Conservation (phyloP, 2,113 vertebrate genomes). For the Tiliqua scincoides region DNA sequence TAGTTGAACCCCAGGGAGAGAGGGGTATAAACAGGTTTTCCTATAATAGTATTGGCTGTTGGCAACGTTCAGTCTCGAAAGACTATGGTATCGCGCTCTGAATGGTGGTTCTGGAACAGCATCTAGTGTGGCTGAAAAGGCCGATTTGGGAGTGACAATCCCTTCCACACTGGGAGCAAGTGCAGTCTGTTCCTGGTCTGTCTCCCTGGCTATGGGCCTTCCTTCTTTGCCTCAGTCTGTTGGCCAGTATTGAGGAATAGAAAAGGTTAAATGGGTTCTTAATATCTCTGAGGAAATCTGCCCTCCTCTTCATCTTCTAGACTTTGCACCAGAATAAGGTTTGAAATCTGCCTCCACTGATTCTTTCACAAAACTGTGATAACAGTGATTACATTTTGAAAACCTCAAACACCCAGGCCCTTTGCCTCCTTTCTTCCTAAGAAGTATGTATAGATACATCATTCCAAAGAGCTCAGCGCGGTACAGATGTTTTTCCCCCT, state of each 20-base stretch:
- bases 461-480: background rate
- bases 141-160: too few relatives aligned
- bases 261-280: background rate
- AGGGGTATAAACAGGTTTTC: background rate
- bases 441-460: background rate
- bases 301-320: background rate
- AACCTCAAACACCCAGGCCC: accelerated
- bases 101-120: too few relatives aligned
- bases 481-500: background rate
- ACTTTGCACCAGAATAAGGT: background rate
- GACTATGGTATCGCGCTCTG: too few relatives aligned
- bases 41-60: too few relatives aligned
- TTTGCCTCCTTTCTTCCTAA: accelerated
- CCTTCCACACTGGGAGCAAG: too few relatives aligned
- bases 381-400: background rate
- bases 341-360: background rate
- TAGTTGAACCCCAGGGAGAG: background rate
- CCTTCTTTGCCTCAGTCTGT: too few relatives aligned
- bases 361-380: background rate
- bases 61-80: too few relatives aligned
- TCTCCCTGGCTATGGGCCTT: too few relatives aligned
- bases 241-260: background rate
- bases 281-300: background rate
- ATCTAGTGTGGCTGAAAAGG: too few relatives aligned
- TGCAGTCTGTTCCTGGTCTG: too few relatives aligned